A percentile compares a stretch with the other conserved stretches of the same genome.
These are phyloP conservation scores for Berghia stephanieae DNA, from an alignment of 1,140 invertebrate genomes.

Conservation along the genomic window DNA sequence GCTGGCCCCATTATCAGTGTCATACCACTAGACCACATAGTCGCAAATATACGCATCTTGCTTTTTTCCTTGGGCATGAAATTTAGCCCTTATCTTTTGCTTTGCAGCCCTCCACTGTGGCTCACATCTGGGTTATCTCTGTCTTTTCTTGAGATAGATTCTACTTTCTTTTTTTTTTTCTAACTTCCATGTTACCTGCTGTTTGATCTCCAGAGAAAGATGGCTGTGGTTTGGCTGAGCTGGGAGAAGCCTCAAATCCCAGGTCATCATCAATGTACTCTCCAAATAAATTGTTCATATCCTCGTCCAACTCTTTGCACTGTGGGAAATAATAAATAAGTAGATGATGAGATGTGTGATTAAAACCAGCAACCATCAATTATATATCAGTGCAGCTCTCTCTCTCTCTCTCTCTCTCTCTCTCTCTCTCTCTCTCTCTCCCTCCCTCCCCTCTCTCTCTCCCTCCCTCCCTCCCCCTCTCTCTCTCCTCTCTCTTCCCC, in stretches of 20 bases:
- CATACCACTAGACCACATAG: not conserved
- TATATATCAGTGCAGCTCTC: not conserved
- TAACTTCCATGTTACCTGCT: not conserved
- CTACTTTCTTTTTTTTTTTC: no score
- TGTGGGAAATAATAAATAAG: not conserved
- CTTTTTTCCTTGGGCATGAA: not conserved
- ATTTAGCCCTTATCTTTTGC: not conserved
- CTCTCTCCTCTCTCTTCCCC: no score
- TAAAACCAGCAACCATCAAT: not conserved
- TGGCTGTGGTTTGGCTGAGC: constrained; percentile 79
- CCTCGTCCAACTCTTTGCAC: constrained; percentile 38
- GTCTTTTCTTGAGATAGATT: no score
- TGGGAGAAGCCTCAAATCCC: constrained; percentile 52
- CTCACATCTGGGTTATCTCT: no score
- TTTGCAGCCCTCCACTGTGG: not conserved
- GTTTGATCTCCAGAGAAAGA: constrained; percentile 71
- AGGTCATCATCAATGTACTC: constrained; percentile 45
- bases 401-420: no score
- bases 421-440: not conserved
- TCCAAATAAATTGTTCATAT: constrained; percentile 33
- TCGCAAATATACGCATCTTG: not conserved
- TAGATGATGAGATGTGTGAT: not conserved
- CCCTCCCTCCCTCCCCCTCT: no score
- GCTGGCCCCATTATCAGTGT: no score
- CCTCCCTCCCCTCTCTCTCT: constrained; percentile 17